These are phyloP conservation scores for Varecia variegata DNA, from an alignment of 2,797 vertebrate species.

Conservation along the genomic window DNA sequence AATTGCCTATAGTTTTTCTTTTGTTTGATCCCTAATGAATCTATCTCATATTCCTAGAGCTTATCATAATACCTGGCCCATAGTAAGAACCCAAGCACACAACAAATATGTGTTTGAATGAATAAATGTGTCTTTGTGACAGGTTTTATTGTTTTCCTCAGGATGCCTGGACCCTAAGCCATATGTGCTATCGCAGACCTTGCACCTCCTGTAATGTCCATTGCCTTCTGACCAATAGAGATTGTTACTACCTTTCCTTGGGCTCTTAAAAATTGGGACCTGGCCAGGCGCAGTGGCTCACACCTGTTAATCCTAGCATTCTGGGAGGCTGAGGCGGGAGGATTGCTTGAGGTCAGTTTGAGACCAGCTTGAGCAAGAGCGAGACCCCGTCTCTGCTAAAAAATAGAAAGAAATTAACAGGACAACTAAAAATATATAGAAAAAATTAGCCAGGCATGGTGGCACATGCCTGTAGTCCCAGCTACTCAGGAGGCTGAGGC, in stretches of 20 bases:
- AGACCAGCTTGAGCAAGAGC: too few relatives aligned
- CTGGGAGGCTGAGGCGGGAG: too few relatives aligned
- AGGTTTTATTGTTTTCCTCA: not conserved
- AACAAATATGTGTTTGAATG: not conserved
- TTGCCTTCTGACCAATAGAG: not conserved
- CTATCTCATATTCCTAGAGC: conserved; percentile 3
- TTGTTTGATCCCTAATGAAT: not conserved
- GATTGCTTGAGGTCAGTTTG: too few relatives aligned
- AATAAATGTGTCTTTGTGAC: not conserved
- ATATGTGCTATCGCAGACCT: not conserved
- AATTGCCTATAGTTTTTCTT: not conserved
- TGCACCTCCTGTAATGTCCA: not conserved
- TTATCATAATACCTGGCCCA: not conserved
- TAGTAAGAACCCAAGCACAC: not conserved
- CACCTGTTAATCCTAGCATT: too few relatives aligned
- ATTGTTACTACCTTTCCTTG: not conserved
- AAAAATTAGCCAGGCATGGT: too few relatives aligned
- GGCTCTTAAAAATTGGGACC: not conserved
- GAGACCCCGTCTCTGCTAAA: too few relatives aligned
- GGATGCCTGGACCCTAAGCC: not conserved
- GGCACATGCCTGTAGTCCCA: too few relatives aligned
- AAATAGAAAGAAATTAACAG: too few relatives aligned
- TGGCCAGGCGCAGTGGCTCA: not conserved
- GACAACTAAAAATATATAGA: too few relatives aligned
- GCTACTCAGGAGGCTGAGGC: too few relatives aligned